A percentile compares a stretch with the other conserved stretches of the same genome.
Conservation (phyloP, 1,140 invertebrate genomes). For the Agrypnia vestita region DNA sequence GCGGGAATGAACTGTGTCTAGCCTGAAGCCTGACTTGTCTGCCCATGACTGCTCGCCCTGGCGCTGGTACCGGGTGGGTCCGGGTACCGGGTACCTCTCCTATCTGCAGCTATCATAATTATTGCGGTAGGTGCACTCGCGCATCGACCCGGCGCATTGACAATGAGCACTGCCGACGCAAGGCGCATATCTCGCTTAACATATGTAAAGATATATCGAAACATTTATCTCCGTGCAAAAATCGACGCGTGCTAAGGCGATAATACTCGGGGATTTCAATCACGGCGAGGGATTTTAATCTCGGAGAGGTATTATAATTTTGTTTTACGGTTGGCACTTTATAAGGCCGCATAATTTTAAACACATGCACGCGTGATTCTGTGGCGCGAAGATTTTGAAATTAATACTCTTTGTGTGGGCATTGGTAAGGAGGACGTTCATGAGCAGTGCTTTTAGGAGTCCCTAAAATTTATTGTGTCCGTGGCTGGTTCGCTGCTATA, state of each 20-base stretch:
- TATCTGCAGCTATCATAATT: too few species aligned
- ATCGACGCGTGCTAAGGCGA: slow-evolving; percentile 31
- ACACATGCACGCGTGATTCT: too few species aligned
- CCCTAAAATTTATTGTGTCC: too few species aligned
- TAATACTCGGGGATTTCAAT: slow-evolving; percentile 36
- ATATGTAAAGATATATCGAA: slow-evolving; percentile 30
- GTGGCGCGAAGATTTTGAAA: too few species aligned
- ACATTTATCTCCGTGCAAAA: slow-evolving; percentile 35
- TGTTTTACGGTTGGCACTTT: slow-evolving; percentile 26
- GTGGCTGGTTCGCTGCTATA: too few species aligned
- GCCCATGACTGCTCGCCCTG: background rate
- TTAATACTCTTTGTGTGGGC: too few species aligned
- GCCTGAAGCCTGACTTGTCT: slow-evolving; percentile 27
- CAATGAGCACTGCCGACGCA: slow-evolving; percentile 24
- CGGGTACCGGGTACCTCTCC: too few species aligned
- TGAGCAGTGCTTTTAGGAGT: too few species aligned
- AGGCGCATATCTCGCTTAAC: slow-evolving; percentile 22
- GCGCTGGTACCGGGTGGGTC: background rate
- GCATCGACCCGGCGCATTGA: background rate
- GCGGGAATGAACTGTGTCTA: slow-evolving; percentile 8
- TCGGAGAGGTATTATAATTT: slow-evolving; percentile 27
- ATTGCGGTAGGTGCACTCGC: too few species aligned
- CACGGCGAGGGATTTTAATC: slow-evolving; percentile 30
- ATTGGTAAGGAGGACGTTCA: too few species aligned
- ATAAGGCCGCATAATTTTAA: background rate